These are phyloP conservation scores for Ceratitis capitata DNA, from an alignment of 1,140 invertebrate species.

Conservation along the genomic window DNA sequence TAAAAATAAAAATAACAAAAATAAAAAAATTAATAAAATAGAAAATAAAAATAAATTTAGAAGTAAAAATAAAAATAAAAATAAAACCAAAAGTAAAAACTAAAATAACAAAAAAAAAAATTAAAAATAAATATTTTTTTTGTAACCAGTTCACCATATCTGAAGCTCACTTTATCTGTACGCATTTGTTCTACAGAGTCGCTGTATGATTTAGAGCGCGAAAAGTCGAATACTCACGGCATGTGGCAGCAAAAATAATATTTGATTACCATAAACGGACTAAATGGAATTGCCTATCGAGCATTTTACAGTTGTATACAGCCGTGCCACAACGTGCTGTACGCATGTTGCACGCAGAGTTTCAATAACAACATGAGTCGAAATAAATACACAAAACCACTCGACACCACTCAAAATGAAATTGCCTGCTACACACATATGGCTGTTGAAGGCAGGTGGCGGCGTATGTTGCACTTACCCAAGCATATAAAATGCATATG, in stretches of 20 bases:
- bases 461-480: neutral
- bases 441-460: neutral
- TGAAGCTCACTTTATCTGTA: neutral
- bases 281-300: neutral
- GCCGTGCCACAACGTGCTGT: neutral
- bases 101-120: too few species aligned
- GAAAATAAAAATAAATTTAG: too few species aligned
- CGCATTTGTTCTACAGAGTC: neutral
- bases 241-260: neutral
- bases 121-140: too few species aligned
- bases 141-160: neutral
- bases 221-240: neutral
- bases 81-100: too few species aligned
- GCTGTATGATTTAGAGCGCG: neutral
- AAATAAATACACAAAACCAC: neutral
- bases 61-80: too few species aligned
- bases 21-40: too few species aligned
- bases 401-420: neutral
- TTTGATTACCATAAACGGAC: slow-evolving; percentile 7
- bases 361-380: neutral
- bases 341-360: neutral
- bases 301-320: neutral
- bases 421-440: too few species aligned
- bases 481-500: neutral
- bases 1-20: too few species aligned